These are phyloP conservation scores for Nylanderia fulva DNA, from an alignment of 1,140 invertebrate species.

Conservation along the genomic window DNA sequence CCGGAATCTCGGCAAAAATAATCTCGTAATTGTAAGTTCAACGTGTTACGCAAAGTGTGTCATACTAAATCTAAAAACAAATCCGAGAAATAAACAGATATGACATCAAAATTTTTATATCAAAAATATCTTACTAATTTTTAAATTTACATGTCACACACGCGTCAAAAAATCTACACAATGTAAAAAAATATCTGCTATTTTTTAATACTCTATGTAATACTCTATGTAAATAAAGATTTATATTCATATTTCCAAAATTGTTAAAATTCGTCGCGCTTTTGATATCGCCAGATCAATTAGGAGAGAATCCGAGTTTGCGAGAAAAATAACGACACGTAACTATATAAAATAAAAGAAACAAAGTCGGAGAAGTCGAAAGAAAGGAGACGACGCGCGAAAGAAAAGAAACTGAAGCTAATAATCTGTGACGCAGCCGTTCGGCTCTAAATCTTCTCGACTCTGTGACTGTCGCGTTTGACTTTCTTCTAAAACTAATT, in stretches of 20 bases:
- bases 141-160: background rate
- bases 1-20: slow-evolving; percentile 5
- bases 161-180: background rate
- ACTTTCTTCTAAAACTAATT: slow-evolving; percentile 50
- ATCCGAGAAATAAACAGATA: background rate
- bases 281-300: background rate
- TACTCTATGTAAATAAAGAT: background rate
- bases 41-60: background rate
- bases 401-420: slow-evolving; percentile 25
- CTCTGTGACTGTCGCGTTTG: background rate
- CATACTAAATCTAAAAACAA: background rate
- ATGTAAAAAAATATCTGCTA: background rate
- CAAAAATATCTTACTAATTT: background rate
- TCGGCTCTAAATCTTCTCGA: slow-evolving; percentile 37
- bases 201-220: too few species aligned
- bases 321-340: background rate
- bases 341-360: background rate
- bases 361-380: background rate
- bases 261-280: background rate
- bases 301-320: background rate
- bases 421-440: slow-evolving; percentile 46
- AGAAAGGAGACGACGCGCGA: background rate
- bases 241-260: background rate
- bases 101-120: background rate
- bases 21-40: background rate